Evolutionary conservation across 2,888 invertebrate genomes (phyloP).

Genomic region (Thera britannica): DNA sequence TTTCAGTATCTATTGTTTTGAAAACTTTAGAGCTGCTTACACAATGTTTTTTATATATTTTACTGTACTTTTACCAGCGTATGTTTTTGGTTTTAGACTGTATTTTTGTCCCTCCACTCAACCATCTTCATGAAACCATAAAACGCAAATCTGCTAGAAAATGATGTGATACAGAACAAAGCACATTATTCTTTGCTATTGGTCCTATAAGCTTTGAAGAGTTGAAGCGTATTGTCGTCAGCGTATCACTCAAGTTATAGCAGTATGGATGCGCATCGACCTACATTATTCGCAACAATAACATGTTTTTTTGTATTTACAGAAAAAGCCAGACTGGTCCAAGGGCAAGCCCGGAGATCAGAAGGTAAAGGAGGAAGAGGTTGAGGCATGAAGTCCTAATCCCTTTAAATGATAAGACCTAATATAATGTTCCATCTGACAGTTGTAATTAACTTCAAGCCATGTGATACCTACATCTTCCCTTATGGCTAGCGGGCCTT

Average conservation of each 20-base stretch:
- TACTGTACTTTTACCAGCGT: not conserved
- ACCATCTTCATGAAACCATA: constrained; percentile 16
- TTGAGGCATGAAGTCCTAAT: constrained; percentile 90
- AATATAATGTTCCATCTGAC: constrained; percentile 62
- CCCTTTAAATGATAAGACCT: constrained; percentile 71
- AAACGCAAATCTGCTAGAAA: constrained; percentile 35
- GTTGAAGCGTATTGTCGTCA: constrained; percentile 26
- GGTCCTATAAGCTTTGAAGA: constrained; percentile 16
- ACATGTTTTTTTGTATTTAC: constrained; percentile 71
- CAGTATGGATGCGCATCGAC: constrained; percentile 44
- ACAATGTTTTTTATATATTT: constrained; percentile 6
- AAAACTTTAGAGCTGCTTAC: constrained; percentile 18
- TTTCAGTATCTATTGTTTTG: constrained; percentile 20
- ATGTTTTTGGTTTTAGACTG: constrained; percentile 13
- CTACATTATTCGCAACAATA: constrained; percentile 14
- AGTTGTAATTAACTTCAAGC: constrained; percentile 61
- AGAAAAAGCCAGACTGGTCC: constrained; percentile 98
- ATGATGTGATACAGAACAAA: constrained; percentile 30
- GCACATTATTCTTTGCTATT: constrained; percentile 29
- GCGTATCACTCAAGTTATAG: constrained; percentile 48
- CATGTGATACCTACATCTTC: constrained; percentile 64
- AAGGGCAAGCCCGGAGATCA: constrained; percentile 95
- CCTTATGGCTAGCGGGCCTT: constrained; percentile 32
- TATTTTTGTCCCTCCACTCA: constrained; percentile 8
- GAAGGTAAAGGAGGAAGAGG: constrained; percentile 93